Evolutionary conservation across 2,888 invertebrate species (phyloP).

Genomic region (Epinotia nisella): DNA sequence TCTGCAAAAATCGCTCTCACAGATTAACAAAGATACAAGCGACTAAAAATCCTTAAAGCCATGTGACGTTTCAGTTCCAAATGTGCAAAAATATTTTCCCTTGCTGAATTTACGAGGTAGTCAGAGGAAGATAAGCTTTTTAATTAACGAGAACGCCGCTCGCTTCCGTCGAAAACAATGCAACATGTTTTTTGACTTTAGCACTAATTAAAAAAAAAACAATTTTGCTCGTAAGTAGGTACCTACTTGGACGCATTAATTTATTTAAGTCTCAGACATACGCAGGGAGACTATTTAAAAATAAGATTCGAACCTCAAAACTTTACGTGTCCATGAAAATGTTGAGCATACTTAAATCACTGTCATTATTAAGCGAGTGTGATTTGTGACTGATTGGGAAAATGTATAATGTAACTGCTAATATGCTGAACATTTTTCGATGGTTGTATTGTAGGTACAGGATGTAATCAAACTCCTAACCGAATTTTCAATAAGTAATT

Average conservation of each 20-base stretch:
- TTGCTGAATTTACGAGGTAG: slow-evolving; percentile 43
- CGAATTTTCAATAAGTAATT: no score
- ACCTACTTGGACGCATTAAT: neutral
- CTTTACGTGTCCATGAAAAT: neutral
- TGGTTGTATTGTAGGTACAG: no score
- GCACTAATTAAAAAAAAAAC: slow-evolving; percentile 50
- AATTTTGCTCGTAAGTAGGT: slow-evolving; percentile 33
- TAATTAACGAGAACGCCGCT: slow-evolving; percentile 54
- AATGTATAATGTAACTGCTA: no score
- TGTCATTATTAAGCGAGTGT: neutral
- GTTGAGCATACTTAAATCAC: neutral
- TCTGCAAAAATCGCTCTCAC: slow-evolving; percentile 16
- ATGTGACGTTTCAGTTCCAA: neutral
- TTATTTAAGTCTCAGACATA: neutral
- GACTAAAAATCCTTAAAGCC: neutral
- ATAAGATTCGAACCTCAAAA: neutral
- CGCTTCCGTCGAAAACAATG: slow-evolving; percentile 55
- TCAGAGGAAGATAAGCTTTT: slow-evolving; percentile 53
- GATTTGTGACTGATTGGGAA: neutral
- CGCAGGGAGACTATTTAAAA: neutral
- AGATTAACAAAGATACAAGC: neutral
- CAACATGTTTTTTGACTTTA: slow-evolving; percentile 45
- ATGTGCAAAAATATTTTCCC: slow-evolving; percentile 47
- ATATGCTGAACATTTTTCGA: no score
- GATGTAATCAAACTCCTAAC: no score